Base-by-base conservation (phyloP, 2,888 invertebrate species). In the Phengaris alcon region DNA sequence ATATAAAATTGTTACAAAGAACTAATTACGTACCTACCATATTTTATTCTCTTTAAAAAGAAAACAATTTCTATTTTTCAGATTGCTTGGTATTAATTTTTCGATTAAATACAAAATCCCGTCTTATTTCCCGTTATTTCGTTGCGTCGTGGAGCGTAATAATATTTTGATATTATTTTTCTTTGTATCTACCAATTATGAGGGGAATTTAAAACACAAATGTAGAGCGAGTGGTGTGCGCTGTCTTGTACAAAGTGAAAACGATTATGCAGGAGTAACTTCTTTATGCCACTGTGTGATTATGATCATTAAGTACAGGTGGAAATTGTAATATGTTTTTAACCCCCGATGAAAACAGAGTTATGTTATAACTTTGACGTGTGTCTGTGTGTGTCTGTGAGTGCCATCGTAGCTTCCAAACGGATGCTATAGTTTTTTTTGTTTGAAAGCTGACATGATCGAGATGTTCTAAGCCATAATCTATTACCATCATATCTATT, bases 171-270 rank as follows among this genome's bases (percentile, higher is more conserved):
- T 64, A 64, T 64, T 64, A 68, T 46, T 69, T 69, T 69, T 69
- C 48, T 48, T 69, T 69, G 48, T 69, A 69, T 69, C n/a, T 48
- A 69, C 69, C 69, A 69, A 69, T 69, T 69, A 69, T 44, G 68
- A 13, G n/a, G 44, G 48, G 48, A 69, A 8, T 69, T 69, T 46
- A 46, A 46, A 69, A 15, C 69, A 69, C 69, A 69, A 69, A 64
- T 35, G 64, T 35, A 15, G 15, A 7, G 59, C 15, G 59, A 22
- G 6, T 7, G 8, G 46, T 13, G 46, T 9, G 35, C 44, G 68
- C 15, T 69, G 7, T 69, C 48, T 6, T 69, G 48, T 48, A 15
- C 46, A 68, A 68, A 48, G 69, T 44, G 6, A 35, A 6, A 12
- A 44, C 35, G 35, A 64, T 64, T 64, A 64, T 64, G 12, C 35